These are phyloP conservation scores for Aromia moschata DNA, from an alignment of 2,888 invertebrate species.

Conservation along the genomic window DNA sequence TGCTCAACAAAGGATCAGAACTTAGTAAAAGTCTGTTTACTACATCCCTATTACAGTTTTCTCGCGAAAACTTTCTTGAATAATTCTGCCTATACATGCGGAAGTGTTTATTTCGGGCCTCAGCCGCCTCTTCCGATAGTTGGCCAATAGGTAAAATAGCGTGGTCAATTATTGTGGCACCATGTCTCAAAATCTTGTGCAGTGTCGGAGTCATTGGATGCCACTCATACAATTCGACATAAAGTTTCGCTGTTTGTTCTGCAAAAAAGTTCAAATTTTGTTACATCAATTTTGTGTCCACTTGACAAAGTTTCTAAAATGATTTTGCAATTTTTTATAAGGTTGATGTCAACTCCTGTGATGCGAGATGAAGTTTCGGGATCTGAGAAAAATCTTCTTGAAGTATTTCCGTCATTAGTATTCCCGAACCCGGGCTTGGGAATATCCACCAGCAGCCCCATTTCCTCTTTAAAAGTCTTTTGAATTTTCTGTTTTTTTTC, in stretches of 20 bases:
- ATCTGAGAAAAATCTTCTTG: constrained; percentile 38
- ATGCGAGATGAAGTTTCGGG: not conserved
- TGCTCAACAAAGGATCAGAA: not conserved
- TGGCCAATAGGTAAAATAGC: not conserved
- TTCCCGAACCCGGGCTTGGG: not conserved
- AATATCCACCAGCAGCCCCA: constrained; percentile 23
- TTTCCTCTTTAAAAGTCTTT: constrained; percentile 24
- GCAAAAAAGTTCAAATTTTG: too few relatives aligned
- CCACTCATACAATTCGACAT: constrained; percentile 28
- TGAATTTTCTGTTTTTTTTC: constrained; percentile 31
- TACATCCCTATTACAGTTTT: not conserved
- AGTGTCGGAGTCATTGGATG: constrained; percentile 38
- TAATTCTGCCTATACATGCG: not conserved
- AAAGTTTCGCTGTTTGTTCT: not conserved
- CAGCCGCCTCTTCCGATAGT: not conserved
- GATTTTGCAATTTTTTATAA: too few relatives aligned
- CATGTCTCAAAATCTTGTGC: constrained; percentile 1
- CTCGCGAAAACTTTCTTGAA: not conserved
- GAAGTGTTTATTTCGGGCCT: not conserved
- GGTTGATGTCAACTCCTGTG: constrained; percentile 34
- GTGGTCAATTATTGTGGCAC: not conserved
- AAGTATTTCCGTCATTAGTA: constrained; percentile 23
- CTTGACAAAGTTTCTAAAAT: constrained; percentile 18
- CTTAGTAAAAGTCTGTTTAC: not conserved
- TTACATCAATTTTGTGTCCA: not conserved